Evolutionary conservation across 2,888 invertebrate species (phyloP).

Genomic region (Drosophila subquinaria): DNA sequence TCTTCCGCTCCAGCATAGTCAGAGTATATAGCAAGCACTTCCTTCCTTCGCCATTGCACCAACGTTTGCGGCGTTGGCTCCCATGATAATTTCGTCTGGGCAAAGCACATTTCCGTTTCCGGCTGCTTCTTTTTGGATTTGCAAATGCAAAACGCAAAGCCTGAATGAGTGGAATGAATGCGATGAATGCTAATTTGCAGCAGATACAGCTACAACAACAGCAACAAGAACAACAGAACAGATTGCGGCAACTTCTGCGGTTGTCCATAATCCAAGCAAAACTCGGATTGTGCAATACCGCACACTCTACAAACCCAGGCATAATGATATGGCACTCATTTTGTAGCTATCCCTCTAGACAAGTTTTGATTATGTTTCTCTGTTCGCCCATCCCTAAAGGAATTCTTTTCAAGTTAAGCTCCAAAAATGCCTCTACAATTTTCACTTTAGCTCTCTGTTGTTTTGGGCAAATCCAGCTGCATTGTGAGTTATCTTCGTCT

Average conservation of each 20-base stretch:
- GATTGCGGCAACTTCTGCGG: slow-evolving; percentile 55
- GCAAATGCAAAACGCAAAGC: slow-evolving; percentile 48
- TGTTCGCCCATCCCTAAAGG: not conserved
- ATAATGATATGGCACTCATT: slow-evolving; percentile 34
- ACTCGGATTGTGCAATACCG: slow-evolving; percentile 9
- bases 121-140: slow-evolving; percentile 37
- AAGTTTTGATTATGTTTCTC: slow-evolving; percentile 66
- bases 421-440: slow-evolving; percentile 21
- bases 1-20: slow-evolving; percentile 60
- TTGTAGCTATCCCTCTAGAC: slow-evolving; percentile 20
- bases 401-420: slow-evolving; percentile 29
- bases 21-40: slow-evolving; percentile 36
- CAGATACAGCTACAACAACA: slow-evolving; percentile 1
- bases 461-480: slow-evolving; percentile 33
- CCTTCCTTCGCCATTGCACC: slow-evolving; percentile 17
- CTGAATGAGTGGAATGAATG: slow-evolving; percentile 46
- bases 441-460: slow-evolving; percentile 33
- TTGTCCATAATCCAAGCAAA: slow-evolving; percentile 45
- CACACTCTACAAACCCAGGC: slow-evolving; percentile 26
- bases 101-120: slow-evolving; percentile 79
- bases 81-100: slow-evolving; percentile 76
- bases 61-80: slow-evolving; percentile 51
- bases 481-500: slow-evolving; percentile 18
- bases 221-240: slow-evolving; percentile 3
- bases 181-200: slow-evolving; percentile 61